Evolutionary conservation across 2,888 invertebrate genomes (phyloP).

Genomic region (Sturmia bella): DNA sequence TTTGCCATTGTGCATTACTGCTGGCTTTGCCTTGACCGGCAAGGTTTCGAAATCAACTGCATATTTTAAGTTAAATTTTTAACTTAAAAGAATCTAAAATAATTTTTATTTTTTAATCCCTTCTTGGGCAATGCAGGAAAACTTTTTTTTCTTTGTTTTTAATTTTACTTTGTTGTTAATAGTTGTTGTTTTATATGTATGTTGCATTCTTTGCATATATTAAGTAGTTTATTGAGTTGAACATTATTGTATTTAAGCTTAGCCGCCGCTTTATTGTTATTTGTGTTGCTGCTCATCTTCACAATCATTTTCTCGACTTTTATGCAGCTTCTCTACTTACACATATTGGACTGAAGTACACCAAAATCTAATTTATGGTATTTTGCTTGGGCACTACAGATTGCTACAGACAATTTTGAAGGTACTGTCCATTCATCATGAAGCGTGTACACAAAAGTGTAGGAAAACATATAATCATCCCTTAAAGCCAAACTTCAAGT

Average conservation of each 20-base stretch:
- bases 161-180: slow-evolving; percentile 33
- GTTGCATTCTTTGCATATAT: slow-evolving; percentile 69
- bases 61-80: slow-evolving; percentile 50
- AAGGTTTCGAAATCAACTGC: slow-evolving; percentile 31
- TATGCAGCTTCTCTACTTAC: slow-evolving; percentile 45
- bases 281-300: slow-evolving; percentile 53
- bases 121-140: slow-evolving; percentile 44
- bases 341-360: slow-evolving; percentile 21
- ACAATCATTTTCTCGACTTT: slow-evolving; percentile 59
- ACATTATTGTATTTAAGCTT: slow-evolving; percentile 63
- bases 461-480: no score
- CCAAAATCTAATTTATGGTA: slow-evolving; percentile 24
- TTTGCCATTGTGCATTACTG: slow-evolving; percentile 40
- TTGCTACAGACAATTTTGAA: neutral
- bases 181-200: slow-evolving; percentile 54
- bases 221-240: slow-evolving; percentile 68
- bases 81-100: slow-evolving; percentile 42
- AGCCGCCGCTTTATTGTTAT: slow-evolving; percentile 61
- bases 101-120: slow-evolving; percentile 58
- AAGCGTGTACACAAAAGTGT: no score
- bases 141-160: slow-evolving; percentile 37
- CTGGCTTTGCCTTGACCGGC: neutral
- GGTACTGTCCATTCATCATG: no score
- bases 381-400: neutral
- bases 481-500: no score